phyloP scores from a whole-genome alignment of 1,140 invertebrate genomes.

The Dendrolimus punctatus region DNA sequence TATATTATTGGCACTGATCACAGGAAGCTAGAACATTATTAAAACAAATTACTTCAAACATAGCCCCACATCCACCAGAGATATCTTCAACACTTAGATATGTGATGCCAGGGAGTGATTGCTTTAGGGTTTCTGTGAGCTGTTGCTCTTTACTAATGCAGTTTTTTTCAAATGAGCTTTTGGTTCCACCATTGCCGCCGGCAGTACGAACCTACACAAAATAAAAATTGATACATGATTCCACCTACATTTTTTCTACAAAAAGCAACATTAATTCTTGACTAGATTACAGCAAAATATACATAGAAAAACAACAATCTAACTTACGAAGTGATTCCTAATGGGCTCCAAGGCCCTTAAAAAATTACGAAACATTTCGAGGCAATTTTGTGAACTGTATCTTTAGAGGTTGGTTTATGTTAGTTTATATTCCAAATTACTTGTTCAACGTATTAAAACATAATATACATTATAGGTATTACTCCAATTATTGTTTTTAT shows the following conservation, averaged over 20 bases:
- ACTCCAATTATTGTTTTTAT: too few species aligned
- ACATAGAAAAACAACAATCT: constrained; percentile 4
- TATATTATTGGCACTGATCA: too few species aligned
- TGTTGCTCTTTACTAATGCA: constrained; percentile 47
- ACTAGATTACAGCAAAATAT: neutral
- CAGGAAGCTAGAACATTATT: constrained; percentile 1
- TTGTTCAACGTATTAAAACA: too few species aligned
- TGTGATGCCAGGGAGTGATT: constrained; percentile 77
- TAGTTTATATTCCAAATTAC: too few species aligned
- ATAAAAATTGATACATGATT: neutral
- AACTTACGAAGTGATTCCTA: constrained; percentile 41
- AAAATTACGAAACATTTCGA: constrained; percentile 47
- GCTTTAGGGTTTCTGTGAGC: constrained; percentile 61
- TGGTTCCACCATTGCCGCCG: constrained; percentile 23
- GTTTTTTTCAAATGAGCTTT: constrained; percentile 37
- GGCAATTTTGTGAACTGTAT: constrained; percentile 7
- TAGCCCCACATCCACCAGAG: constrained; percentile 89
- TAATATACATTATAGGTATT: too few species aligned
- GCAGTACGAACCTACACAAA: constrained; percentile 21
- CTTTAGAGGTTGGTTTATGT: neutral
- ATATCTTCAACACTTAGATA: constrained; percentile 81
- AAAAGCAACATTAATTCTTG: neutral
- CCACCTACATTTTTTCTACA: neutral
- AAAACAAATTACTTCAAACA: constrained; percentile 80
- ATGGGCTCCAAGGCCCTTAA: constrained; percentile 39